Evolutionary conservation across 2,113 vertebrate species (phyloP), one percentile per base, ranked within the genome.

Genomic region (Dunckerocampus dactyliophorus): DNA sequence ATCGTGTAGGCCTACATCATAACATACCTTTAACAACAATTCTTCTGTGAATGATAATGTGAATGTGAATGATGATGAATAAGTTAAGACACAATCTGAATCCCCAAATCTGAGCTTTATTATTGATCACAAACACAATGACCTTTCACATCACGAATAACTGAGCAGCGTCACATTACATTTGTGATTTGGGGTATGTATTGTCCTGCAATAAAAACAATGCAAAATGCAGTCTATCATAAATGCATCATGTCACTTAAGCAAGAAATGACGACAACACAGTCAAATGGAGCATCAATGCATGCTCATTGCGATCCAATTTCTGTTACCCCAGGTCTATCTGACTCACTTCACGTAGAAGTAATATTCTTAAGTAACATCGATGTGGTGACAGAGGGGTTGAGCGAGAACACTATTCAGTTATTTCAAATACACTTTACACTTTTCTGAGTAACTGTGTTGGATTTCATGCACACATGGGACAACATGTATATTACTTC

Each of bases 81-180:
- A 22, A n/a, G 13, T 31, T 7, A 69, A 1, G 7, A 48, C 11
- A 69, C 1, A 22, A 4, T 11, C 1, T 22, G 42, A 59, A 24
- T 70, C 37, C 58, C 42, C 48, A 55, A 1, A 49, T 62, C 9
- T 69, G 4, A 15, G 12, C 39, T 80, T 76, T 80, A 65, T 77
- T 72, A 64, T 12, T 60, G 47, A 55, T 63, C 37, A 73, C 65
- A 59, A 43, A 65, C 69, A 82, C 56, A 52, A 55, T 17, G 15
- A 59, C 12, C 43, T 50, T 64, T 16, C 59, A 65, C 47, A 31
- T 53, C 45, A 79, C 42, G 46, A 50, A n/a, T 60, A n/a, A 48
- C 47, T 55, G 58, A 53, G 16, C 13, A 34, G 24, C 47, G 75
- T 31, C 47, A 42, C 24, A 10, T 57, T 6, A 39, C 24, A 49